Conservation (phyloP, 2,113 vertebrate species). For the Silurus asotus region DNA sequence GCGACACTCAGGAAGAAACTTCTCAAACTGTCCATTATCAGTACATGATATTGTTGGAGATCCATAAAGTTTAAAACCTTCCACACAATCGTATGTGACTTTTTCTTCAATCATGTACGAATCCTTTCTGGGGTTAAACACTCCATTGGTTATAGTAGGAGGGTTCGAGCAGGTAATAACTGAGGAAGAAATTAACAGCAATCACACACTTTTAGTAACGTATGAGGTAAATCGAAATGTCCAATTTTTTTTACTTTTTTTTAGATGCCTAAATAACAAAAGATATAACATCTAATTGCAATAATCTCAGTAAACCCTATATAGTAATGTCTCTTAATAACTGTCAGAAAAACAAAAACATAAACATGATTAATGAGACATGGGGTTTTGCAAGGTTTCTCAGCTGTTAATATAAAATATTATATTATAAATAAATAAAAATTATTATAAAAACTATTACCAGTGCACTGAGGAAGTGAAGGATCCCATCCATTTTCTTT, state of each 20-base stretch:
- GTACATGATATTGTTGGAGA: not conserved
- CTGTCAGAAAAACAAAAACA: too few species aligned
- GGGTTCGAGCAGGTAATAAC: not conserved
- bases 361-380: too few species aligned
- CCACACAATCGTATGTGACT: slow-evolving; percentile 33
- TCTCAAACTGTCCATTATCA: not conserved
- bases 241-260: not conserved
- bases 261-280: not conserved
- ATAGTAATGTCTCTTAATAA: too few species aligned
- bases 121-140: not conserved
- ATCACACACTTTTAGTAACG: not conserved
- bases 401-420: too few species aligned
- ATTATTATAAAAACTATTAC: not conserved
- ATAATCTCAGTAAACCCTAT: not conserved
- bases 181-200: not conserved
- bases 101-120: fast-evolving
- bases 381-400: too few species aligned
- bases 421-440: too few species aligned
- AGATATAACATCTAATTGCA: not conserved
- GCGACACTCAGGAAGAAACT: not conserved
- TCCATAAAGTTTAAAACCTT: slow-evolving; percentile 32
- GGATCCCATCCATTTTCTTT: slow-evolving; percentile 18
- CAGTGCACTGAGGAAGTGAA: not conserved
- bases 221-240: not conserved
- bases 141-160: not conserved